Percentiles rank a stretch among this genome's conserved stretches.
Conservation (phyloP, 2,113 vertebrate genomes). For the Fulmarus glacialis region DNA sequence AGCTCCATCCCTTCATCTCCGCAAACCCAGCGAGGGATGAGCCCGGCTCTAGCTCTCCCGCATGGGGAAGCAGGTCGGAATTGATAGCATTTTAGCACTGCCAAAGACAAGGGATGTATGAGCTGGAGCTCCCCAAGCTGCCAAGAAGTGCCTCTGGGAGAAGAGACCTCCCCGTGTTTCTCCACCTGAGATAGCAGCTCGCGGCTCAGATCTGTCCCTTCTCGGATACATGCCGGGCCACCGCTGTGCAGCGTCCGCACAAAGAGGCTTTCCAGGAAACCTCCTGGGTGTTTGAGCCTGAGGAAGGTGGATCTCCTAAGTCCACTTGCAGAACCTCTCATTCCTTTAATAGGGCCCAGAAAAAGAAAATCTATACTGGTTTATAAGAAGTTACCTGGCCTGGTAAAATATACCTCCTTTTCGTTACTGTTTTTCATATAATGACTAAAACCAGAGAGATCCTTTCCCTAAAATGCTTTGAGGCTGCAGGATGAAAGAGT, state of each 20-base stretch:
- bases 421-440: background rate
- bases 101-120: background rate
- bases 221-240: fast-evolving
- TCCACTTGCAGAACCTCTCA: background rate
- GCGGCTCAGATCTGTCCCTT: background rate
- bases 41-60: background rate
- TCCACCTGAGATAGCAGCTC: background rate
- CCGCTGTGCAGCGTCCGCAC: fast-evolving
- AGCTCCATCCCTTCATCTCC: background rate
- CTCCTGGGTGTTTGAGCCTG: background rate
- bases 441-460: background rate
- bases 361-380: background rate
- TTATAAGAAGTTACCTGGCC: background rate
- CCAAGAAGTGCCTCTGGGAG: background rate
- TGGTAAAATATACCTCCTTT: background rate
- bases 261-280: background rate
- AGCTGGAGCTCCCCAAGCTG: background rate
- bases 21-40: fast-evolving
- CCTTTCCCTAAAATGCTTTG: background rate
- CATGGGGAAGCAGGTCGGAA: fast-evolving
- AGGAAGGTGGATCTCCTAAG: background rate
- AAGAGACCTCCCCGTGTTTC: background rate
- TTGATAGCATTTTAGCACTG: background rate
- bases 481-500: background rate
- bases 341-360: background rate